Evolutionary conservation across 2,113 vertebrate genomes (phyloP), one percentile per base, ranked within the genome.

Genomic region (Pogona vitticeps): DNA sequence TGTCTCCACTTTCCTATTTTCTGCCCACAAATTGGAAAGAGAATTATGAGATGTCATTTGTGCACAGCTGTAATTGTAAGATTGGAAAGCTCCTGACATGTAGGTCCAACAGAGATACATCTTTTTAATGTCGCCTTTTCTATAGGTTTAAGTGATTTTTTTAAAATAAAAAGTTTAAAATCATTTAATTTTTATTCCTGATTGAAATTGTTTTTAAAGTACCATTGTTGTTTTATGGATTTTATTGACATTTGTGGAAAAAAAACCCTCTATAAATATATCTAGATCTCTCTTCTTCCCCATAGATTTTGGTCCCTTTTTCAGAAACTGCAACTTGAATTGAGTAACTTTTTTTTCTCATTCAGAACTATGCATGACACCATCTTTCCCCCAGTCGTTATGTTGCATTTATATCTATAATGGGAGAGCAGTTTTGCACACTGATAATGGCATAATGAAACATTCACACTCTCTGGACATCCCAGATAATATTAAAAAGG

Each of bases 401-500:
- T 17, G 0, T 72, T 65, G 61, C 61, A 20, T 65, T 65, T 58
- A 23, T 21, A 71, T 59, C 58, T 82, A 38, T 78, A 3, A 85
- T 82, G 28, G 38, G 68, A 28, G 73, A 90, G 79, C 59, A 88
- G 88, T 26, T 82, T 80, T 3, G 15, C 56, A 40, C 52, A 17
- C 86, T 67, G 76, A 76, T 81, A 92, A 90, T 36, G 36, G 17
- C 84, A 88, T 75, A 33, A 85, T 38, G 75, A 59, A 77, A 91
- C 76, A 92, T 58, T 14, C 78, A 77, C 73, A 72, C 84, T 73
- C 78, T 79, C 84, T 82, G 59, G 23, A 82, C 65, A 82, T 9
- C 1, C 65, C 73, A 73, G 72, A 28, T 86, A 14, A 1, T 83
- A 88, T 89, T 95, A 93, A 93, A 89, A 82, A 90, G 65, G 67